Evolutionary conservation across 1,140 invertebrate species (phyloP).

Genomic region (Neodiprion pinetum): DNA sequence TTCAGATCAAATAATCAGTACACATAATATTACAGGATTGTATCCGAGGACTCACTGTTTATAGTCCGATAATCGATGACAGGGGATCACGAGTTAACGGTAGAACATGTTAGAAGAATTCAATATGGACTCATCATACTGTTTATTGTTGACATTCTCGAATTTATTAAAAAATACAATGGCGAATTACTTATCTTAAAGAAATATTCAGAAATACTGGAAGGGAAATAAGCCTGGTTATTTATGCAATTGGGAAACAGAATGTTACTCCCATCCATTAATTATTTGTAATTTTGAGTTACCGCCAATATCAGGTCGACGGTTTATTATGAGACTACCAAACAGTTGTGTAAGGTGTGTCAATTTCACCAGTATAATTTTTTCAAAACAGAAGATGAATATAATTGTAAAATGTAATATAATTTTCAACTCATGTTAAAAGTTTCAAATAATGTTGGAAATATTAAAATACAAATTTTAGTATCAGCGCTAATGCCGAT

Average conservation of each 20-base stretch:
- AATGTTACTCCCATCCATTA: neutral
- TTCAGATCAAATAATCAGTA: too few relatives aligned
- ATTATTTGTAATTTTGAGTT: neutral
- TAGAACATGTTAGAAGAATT: too few relatives aligned
- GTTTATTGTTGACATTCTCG: neutral
- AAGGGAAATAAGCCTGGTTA: neutral
- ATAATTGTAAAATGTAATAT: neutral
- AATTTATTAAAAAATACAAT: constrained; percentile 3
- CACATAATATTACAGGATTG: too few relatives aligned
- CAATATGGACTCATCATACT: neutral
- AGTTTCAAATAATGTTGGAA: too few relatives aligned
- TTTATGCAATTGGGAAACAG: neutral
- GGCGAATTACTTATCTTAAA: neutral
- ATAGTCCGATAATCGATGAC: too few relatives aligned
- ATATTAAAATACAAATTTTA: neutral
- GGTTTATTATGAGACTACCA: neutral
- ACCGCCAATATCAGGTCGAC: neutral
- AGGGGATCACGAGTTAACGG: too few relatives aligned
- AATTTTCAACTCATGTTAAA: neutral
- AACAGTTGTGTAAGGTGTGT: neutral
- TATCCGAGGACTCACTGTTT: too few relatives aligned
- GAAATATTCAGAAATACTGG: neutral
- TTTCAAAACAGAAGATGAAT: neutral
- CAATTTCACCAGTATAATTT: neutral
- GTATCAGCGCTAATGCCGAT: neutral